phyloP scores from a whole-genome alignment of 2,797 vertebrate genomes.

The Helicolenus hilgendorfi region DNA sequence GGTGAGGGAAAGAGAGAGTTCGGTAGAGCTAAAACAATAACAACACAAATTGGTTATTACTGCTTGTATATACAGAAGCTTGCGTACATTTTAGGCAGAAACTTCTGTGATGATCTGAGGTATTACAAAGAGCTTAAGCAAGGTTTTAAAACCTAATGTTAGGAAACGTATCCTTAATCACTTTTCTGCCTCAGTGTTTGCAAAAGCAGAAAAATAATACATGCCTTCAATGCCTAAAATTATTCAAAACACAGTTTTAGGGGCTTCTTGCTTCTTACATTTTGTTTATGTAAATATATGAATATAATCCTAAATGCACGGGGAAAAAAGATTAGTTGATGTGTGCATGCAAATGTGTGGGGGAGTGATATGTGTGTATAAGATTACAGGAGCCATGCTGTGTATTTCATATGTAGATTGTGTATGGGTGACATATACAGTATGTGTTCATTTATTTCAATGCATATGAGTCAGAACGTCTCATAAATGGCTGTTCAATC shows the following conservation, averaged over 20 bases:
- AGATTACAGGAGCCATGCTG: not conserved
- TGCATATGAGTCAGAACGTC: not conserved
- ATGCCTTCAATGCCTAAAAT: conserved; percentile 13
- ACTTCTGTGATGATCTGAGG: conserved; percentile 3
- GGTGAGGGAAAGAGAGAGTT: not conserved
- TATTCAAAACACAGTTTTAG: conserved; percentile 21
- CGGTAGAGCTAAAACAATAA: not conserved
- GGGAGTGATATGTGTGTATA: not conserved
- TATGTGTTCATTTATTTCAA: not conserved
- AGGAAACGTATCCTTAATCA: conserved; percentile 27
- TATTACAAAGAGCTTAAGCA: conserved; percentile 31
- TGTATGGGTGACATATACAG: not conserved
- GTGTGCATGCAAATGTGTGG: not conserved
- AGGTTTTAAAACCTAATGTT: conserved; percentile 45
- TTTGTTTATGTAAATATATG: conserved; percentile 10
- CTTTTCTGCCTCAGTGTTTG: not conserved
- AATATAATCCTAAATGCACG: conserved; percentile 27
- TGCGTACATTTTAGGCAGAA: not conserved
- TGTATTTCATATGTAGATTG: not conserved
- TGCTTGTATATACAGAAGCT: not conserved
- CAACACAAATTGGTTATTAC: not conserved
- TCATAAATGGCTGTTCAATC: not conserved
- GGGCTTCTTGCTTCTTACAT: not conserved
- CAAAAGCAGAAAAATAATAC: conserved; percentile 32
- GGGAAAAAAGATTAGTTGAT: not conserved